Evolutionary conservation across 2,113 vertebrate genomes (phyloP).

Genomic region (Mesitornis unicolor): DNA sequence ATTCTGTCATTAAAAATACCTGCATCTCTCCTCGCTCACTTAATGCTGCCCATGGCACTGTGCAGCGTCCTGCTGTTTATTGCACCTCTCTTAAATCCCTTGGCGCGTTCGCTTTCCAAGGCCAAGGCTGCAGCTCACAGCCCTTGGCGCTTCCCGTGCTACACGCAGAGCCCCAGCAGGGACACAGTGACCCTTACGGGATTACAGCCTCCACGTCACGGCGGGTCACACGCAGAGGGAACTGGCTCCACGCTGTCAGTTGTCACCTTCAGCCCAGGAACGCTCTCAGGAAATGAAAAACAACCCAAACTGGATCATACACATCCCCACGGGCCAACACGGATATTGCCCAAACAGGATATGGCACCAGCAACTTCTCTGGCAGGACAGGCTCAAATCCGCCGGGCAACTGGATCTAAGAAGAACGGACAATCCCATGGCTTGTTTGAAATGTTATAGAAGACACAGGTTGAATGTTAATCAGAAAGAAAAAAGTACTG

Average conservation of each 20-base stretch:
- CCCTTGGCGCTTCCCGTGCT: not conserved
- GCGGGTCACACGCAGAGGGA: not conserved
- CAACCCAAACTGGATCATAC: not conserved
- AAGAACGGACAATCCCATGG: constrained; percentile 54
- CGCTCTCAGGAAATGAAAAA: not conserved
- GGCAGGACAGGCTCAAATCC: constrained; percentile 32
- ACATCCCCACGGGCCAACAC: not conserved
- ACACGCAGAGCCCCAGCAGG: not conserved
- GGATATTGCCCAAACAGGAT: not conserved
- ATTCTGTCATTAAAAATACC: not conserved
- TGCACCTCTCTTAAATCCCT: not conserved
- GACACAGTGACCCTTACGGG: fast-evolving
- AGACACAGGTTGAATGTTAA: constrained; percentile 65
- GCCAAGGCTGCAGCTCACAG: not conserved
- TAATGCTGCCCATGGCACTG: not conserved
- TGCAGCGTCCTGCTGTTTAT: not conserved
- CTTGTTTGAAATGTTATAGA: constrained; percentile 38
- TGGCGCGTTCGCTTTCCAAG: not conserved
- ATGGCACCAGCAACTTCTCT: not conserved
- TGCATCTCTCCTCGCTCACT: not conserved
- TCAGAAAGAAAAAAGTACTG: constrained; percentile 58
- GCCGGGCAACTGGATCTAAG: constrained; percentile 9
- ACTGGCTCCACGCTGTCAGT: not conserved
- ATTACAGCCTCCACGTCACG: not conserved
- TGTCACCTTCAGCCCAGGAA: not conserved